Conservation (phyloP, 2,888 invertebrate species). For the Tineola bisselliella region DNA sequence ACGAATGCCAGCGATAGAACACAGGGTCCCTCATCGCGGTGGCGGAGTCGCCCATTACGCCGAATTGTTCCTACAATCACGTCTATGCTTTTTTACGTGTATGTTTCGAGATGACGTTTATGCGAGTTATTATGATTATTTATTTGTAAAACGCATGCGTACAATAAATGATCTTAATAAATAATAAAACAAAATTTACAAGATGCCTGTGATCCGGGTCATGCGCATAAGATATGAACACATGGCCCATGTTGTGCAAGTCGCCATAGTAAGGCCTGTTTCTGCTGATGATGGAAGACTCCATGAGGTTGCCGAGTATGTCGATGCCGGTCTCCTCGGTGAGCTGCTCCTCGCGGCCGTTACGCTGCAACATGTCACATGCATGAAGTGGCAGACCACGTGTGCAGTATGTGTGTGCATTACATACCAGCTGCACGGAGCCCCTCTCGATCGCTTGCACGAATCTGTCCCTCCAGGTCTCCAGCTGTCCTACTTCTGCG, state of each 20-base stretch:
- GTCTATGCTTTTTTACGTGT: too few relatives aligned
- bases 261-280: slow-evolving; percentile 80
- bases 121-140: too few relatives aligned
- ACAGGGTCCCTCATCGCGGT: slow-evolving; percentile 89
- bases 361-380: slow-evolving; percentile 44
- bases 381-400: too few relatives aligned
- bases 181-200: slow-evolving; percentile 39
- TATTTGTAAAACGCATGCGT: too few relatives aligned
- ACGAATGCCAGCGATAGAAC: slow-evolving; percentile 88
- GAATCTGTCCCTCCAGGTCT: slow-evolving; percentile 80
- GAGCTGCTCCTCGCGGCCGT: slow-evolving; percentile 64
- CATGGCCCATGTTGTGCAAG: slow-evolving; percentile 85
- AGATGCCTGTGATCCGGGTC: slow-evolving; percentile 82
- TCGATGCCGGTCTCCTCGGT: slow-evolving; percentile 80
- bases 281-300: slow-evolving; percentile 75
- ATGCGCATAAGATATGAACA: slow-evolving; percentile 79
- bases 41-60: slow-evolving; percentile 84
- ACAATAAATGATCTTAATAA: too few relatives aligned
- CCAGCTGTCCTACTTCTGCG: slow-evolving; percentile 75
- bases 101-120: too few relatives aligned
- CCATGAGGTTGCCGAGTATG: slow-evolving; percentile 81
- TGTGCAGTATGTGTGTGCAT: neutral
- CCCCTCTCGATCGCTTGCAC: slow-evolving; percentile 75
- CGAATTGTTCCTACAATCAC: slow-evolving; percentile 73
- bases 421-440: slow-evolving; percentile 19